These are phyloP conservation scores for Cantharis flavilabris DNA, from an alignment of 2,888 invertebrate species.

Conservation along the genomic window DNA sequence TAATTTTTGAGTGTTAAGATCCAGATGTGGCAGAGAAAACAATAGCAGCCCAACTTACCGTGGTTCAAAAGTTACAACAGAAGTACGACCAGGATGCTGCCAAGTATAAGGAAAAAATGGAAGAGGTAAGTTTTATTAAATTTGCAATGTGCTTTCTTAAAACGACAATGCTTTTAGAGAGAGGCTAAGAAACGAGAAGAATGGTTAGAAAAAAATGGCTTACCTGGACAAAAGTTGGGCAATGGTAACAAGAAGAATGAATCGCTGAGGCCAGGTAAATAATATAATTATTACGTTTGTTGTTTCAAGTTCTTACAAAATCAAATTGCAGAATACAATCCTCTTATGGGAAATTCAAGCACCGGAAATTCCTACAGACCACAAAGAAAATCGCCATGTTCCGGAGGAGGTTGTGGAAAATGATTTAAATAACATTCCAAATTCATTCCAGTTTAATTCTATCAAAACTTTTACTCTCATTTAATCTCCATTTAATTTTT, in stretches of 20 bases:
- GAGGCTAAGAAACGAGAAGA: conserved; percentile 47
- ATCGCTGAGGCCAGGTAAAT: conserved; percentile 38
- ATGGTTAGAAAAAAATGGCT: conserved; percentile 33
- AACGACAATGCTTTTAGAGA: conserved; percentile 39
- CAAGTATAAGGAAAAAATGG: conserved; percentile 46
- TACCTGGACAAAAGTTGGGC: conserved; percentile 45
- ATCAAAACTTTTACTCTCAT: not conserved
- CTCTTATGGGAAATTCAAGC: conserved; percentile 47
- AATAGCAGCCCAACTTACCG: conserved; percentile 49
- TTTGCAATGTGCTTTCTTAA: conserved; percentile 1
- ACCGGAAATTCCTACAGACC: conserved; percentile 48
- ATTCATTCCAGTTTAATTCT: not conserved
- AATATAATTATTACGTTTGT: not conserved
- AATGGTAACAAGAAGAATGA: conserved; percentile 12
- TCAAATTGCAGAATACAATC: conserved; percentile 49
- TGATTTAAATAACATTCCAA: not conserved
- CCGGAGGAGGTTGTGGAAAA: conserved; percentile 52
- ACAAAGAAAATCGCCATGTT: conserved; percentile 48
- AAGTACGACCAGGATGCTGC: conserved; percentile 49
- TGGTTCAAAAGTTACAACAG: conserved; percentile 54
- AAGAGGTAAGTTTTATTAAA: conserved; percentile 45
- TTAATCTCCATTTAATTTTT: not conserved
- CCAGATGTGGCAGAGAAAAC: conserved; percentile 52
- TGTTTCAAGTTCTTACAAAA: not conserved
- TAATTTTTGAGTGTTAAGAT: conserved; percentile 47